Conservation (phyloP, 2,113 vertebrate species). For the Alaudala cheleensis region DNA sequence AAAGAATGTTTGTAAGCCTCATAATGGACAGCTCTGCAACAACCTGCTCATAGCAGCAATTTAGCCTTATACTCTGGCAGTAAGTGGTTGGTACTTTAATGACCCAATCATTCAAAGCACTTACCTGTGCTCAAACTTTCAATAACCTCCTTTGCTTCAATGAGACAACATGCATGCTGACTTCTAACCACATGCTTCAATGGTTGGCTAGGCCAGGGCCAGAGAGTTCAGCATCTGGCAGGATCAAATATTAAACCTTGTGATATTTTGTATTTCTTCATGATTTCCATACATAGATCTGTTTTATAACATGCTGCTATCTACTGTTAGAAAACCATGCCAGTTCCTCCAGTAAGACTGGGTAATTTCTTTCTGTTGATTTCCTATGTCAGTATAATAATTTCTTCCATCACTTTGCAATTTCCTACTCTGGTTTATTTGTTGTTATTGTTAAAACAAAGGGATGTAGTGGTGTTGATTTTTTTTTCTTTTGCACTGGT, state of each 20-base stretch:
- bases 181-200: slow-evolving; percentile 3
- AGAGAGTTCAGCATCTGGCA: neutral
- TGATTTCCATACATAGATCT: neutral
- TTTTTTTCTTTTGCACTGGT: neutral
- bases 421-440: neutral
- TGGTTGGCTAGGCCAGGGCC: slow-evolving; percentile 6
- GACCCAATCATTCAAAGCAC: neutral
- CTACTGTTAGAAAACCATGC: neutral
- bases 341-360: neutral
- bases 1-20: neutral
- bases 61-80: neutral
- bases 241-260: neutral
- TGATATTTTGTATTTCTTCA: neutral
- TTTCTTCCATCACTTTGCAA: neutral
- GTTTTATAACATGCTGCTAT: neutral
- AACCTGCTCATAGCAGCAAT: neutral
- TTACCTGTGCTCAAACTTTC: slow-evolving; percentile 15
- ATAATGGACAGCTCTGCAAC: neutral
- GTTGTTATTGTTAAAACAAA: neutral
- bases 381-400: neutral
- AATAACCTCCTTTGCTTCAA: neutral
- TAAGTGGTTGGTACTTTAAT: slow-evolving; percentile 36
- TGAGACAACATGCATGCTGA: neutral
- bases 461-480: neutral
- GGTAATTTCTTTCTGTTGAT: neutral